These are phyloP conservation scores for Poecilia picta DNA, from an alignment of 2,797 vertebrate species.

Conservation along the genomic window DNA sequence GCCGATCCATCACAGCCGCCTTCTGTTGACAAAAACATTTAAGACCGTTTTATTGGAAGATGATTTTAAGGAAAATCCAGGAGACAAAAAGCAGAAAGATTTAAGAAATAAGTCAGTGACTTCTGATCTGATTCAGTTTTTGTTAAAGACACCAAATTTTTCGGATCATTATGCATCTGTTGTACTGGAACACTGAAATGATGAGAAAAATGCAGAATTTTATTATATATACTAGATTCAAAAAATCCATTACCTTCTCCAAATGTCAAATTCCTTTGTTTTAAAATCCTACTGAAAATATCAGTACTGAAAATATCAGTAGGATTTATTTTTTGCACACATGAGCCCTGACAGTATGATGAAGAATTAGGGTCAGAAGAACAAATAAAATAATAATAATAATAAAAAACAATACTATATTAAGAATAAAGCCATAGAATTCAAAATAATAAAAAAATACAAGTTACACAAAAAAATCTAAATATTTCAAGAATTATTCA, in stretches of 20 bases:
- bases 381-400: too few relatives aligned
- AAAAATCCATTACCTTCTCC: too few relatives aligned
- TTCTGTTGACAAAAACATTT: constrained; percentile 41
- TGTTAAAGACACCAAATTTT: neutral
- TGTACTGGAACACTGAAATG: neutral
- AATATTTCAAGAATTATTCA: too few relatives aligned
- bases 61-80: neutral
- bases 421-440: too few relatives aligned
- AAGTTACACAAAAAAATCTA: too few relatives aligned
- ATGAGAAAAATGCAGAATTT: neutral
- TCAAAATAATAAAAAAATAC: too few relatives aligned
- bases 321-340: neutral
- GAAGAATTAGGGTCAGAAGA: too few relatives aligned
- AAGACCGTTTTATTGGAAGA: neutral
- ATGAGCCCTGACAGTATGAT: neutral
- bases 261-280: neutral
- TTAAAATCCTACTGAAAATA: neutral
- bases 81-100: neutral
- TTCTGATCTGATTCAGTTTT: neutral
- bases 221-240: neutral
- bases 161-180: neutral
- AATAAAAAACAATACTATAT: too few relatives aligned
- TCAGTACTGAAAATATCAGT: neutral
- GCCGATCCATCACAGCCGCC: constrained; percentile 35
- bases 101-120: neutral